Evolutionary conservation across 30 jellyfish, hydroid and myxozoan genomes (phyloP).

Genomic region (Aurelia sp.): DNA sequence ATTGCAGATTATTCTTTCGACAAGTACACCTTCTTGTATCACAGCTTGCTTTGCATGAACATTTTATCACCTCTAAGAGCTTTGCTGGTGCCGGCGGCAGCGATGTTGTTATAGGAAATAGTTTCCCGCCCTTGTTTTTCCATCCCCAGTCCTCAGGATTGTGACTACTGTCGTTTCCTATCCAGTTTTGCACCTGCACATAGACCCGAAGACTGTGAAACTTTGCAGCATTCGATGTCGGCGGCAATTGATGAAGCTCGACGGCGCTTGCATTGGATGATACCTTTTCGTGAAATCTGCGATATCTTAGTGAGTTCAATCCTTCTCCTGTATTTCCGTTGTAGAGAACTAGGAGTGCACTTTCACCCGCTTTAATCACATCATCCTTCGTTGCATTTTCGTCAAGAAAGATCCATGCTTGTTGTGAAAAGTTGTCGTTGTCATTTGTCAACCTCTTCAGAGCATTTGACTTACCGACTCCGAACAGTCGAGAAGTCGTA

Average conservation of each 20-base stretch:
- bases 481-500: slow-evolving; percentile 44
- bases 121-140: slow-evolving; percentile 21
- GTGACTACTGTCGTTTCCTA: slow-evolving; percentile 25
- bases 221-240: slow-evolving; percentile 68
- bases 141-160: slow-evolving; percentile 60
- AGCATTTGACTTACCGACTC: slow-evolving; percentile 43
- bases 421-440: not conserved
- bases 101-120: slow-evolving; percentile 23
- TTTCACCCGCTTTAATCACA: slow-evolving; percentile 39
- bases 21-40: slow-evolving; percentile 36
- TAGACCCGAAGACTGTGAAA: slow-evolving; percentile 47
- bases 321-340: slow-evolving; percentile 22
- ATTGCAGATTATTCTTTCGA: slow-evolving; percentile 29
- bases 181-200: slow-evolving; percentile 46
- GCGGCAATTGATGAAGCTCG: slow-evolving; percentile 41
- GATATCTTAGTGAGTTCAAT: slow-evolving; percentile 21
- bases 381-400: slow-evolving; percentile 22
- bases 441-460: slow-evolving; percentile 31
- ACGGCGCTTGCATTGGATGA: slow-evolving; percentile 7
- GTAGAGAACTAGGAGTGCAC: slow-evolving; percentile 37
- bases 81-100: slow-evolving; percentile 52
- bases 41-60: slow-evolving; percentile 53
- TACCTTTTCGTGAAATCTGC: slow-evolving; percentile 38
- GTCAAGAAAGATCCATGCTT: slow-evolving; percentile 19
- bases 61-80: slow-evolving; percentile 28